Conservation (phyloP, 2,797 vertebrate species). For the Telmatherina bonti region DNA sequence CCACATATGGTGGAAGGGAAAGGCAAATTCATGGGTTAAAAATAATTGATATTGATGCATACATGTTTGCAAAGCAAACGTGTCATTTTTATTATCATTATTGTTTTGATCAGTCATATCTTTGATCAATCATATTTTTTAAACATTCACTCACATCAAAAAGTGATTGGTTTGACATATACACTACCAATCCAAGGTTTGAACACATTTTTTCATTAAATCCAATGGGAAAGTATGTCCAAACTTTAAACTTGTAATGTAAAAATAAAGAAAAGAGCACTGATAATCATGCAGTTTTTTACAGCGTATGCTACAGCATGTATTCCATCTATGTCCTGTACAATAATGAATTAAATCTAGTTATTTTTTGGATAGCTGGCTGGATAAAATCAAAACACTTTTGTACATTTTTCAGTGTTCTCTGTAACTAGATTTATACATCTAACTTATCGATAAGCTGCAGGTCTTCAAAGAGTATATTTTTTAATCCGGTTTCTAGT, state of each 20-base stretch:
- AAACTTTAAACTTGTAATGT: too few relatives aligned
- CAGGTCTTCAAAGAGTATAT: not conserved
- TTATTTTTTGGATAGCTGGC: not conserved
- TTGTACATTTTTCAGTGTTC: not conserved
- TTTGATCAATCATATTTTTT: not conserved
- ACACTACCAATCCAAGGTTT: too few relatives aligned
- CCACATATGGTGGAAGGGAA: not conserved
- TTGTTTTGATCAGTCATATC: too few relatives aligned
- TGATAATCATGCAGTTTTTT: not conserved
- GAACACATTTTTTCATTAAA: too few relatives aligned
- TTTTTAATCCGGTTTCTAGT: not conserved
- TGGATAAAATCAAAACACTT: not conserved
- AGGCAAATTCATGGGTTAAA: constrained; percentile 16
- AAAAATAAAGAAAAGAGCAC: not conserved
- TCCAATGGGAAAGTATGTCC: too few relatives aligned
- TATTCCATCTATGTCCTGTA: not conserved
- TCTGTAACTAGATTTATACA: not conserved
- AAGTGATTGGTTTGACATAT: not conserved
- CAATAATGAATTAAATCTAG: not conserved
- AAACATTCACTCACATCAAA: not conserved
- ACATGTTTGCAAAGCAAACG: not conserved
- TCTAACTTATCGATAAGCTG: not conserved
- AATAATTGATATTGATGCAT: constrained; percentile 1
- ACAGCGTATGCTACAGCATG: not conserved
- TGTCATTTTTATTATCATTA: not conserved